Base-by-base conservation (phyloP, 1,140 invertebrate species). In the Hyles euphorbiae region DNA sequence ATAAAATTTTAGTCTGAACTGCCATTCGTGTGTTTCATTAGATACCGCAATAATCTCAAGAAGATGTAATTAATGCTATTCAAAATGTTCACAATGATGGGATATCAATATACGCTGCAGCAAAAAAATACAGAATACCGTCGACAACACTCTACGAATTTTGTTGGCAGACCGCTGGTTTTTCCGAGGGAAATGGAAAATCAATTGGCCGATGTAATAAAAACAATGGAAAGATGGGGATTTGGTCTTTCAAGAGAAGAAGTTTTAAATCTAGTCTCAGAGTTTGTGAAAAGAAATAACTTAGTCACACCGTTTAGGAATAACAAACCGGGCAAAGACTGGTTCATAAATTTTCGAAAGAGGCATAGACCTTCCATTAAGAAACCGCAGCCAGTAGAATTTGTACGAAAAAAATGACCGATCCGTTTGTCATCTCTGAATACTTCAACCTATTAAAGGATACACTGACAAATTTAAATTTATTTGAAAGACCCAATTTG, bases 371-470 rank as follows among this genome's bases (percentile, higher is more conserved):
- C 86, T 2, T 76, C 74, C 2, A 53, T 78, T 9, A 85, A 81
- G 68, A 83, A 78, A 60, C 76, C 82, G 5, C 78, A 87, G 71
- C 55, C 57, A 55, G 75, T 84, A 47, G 74, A 84, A 70, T 65
- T 70, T 59, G 61, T 73, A 4, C 54, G 78, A 82, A 76, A 69
- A 81, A 56, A 55, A 65, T 66, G 7, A 54, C 55, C 33, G 64
- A 78, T 60, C 76, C 72, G 6, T 78, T 65, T 58, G 60, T 77
- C 3, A 50, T 75, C 11, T 61, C 58, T 49, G 52, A 57, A 1
- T 81, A 73, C 61, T 78, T 70, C 59, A 53, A 72, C n/a, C 32
- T 72, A 22, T 34, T 76, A 9, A 53, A 70, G 59, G 44, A 63
- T 11, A 66, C 64, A 8, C 7, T 75, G 32, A 48, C 56, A 10